Evolutionary conservation across 53 echinoderm and acorn worm species (phyloP), one percentile per base, ranked within the genome.

Genomic region (Glandiceps talaboti): DNA sequence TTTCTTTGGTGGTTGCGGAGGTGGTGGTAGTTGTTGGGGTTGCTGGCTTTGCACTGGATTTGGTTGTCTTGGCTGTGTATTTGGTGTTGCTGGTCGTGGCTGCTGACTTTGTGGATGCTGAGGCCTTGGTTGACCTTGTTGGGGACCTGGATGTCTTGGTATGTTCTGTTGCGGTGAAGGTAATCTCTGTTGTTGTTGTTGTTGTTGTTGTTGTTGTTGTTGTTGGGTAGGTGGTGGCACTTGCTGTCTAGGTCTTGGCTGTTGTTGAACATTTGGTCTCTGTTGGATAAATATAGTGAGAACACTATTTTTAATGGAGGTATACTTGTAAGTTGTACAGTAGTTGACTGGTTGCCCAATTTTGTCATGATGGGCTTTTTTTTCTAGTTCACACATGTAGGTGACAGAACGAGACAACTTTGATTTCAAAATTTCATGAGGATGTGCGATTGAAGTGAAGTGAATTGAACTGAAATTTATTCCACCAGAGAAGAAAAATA

Each of bases 41-140:
- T 45, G 64, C 64, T 45, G 64, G 64, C 31, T 32, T 26, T 30
- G 32, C 14, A 28, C 26, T 28, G 30, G 31, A n/a, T n/a, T 78
- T 1, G 28, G 77, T 30, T 30, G 29, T 29, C 29, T 1, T 77
- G 29, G 30, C 29, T 77, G 29, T 25, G 27, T 12, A 1, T 31
- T 26, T 31, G 79, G 12, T 75, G 27, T 75, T 28, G 27, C 76
- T 75, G 76, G 76, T 28, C 27, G 27, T 75, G 27, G 1, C 26
- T 10, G 29, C 27, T 28, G 27, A 27, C 29, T 10, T 32, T 30
- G 27, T n/a, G 32, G 32, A 31, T 27, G 28, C 26, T 32, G 32
- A 27, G 79, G 79, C 32, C 28, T 77, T 28, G 77, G 77, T 78
- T 78, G 79, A 1, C 31, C 31, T 31, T 78, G 79, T 1, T 78